Conservation (phyloP, 2,113 vertebrate genomes). For the Serinus canaria region DNA sequence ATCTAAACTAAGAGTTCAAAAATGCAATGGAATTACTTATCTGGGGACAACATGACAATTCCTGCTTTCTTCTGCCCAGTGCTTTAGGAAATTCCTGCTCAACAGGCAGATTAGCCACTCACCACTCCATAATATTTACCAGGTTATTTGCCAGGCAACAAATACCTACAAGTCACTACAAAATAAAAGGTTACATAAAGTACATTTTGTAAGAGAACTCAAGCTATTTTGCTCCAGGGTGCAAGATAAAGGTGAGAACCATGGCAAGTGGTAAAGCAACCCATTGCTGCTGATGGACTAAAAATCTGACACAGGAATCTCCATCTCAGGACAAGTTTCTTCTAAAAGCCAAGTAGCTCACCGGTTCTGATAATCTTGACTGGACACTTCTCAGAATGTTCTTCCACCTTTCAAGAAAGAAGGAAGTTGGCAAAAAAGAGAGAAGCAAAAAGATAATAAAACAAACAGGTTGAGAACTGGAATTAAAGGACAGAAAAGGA, state of each 20-base stretch:
- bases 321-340: background rate
- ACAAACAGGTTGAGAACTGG: background rate
- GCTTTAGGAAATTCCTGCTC: background rate
- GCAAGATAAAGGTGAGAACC: background rate
- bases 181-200: background rate
- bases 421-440: background rate
- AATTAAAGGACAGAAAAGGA: background rate
- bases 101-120: background rate
- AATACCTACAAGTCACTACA: background rate
- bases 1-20: background rate
- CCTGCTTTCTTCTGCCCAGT: background rate
- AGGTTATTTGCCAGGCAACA: background rate
- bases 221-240: background rate
- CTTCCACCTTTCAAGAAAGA: background rate
- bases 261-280: fast-evolving
- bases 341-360: background rate
- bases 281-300: background rate
- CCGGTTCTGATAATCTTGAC: background rate
- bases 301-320: background rate
- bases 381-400: background rate
- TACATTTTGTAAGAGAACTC: background rate
- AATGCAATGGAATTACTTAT: background rate
- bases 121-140: fast-evolving
- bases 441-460: background rate
- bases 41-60: background rate